Evolutionary conservation across 1,140 invertebrate species (phyloP).

Genomic region (Euwallacea similis): DNA sequence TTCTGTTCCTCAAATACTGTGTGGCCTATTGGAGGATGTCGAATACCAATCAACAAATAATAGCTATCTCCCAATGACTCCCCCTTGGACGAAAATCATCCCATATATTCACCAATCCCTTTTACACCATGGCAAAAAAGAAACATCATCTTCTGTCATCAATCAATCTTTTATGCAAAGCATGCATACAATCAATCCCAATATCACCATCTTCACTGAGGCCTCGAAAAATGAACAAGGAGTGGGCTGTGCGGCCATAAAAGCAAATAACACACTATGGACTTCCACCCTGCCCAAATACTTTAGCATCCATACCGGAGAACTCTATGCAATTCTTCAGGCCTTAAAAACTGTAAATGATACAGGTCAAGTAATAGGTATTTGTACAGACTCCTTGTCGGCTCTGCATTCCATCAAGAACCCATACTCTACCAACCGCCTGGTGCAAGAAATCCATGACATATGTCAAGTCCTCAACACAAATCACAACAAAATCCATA

Average conservation of each 20-base stretch:
- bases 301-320: constrained; percentile 13
- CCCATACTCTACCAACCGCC: background rate
- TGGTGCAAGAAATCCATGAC: constrained; percentile 18
- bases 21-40: background rate
- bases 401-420: background rate
- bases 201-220: constrained; percentile 22
- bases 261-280: background rate
- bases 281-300: constrained; percentile 1
- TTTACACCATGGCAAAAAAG: background rate
- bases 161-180: background rate
- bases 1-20: background rate
- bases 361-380: background rate
- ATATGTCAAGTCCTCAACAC: constrained; percentile 6
- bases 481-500: background rate
- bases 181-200: constrained; percentile 12
- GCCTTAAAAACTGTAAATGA: constrained; percentile 5
- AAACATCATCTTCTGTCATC: background rate
- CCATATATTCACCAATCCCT: constrained; percentile 1
- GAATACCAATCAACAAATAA: background rate
- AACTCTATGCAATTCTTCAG: constrained; percentile 15
- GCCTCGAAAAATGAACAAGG: constrained; percentile 18
- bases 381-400: constrained; percentile 5
- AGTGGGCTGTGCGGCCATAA: constrained; percentile 7
- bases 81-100: constrained; percentile 15
- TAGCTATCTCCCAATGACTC: background rate